Evolutionary conservation across 2,888 invertebrate genomes (phyloP), one percentile per base, ranked within the genome.

Genomic region (Trimorus sp.): DNA sequence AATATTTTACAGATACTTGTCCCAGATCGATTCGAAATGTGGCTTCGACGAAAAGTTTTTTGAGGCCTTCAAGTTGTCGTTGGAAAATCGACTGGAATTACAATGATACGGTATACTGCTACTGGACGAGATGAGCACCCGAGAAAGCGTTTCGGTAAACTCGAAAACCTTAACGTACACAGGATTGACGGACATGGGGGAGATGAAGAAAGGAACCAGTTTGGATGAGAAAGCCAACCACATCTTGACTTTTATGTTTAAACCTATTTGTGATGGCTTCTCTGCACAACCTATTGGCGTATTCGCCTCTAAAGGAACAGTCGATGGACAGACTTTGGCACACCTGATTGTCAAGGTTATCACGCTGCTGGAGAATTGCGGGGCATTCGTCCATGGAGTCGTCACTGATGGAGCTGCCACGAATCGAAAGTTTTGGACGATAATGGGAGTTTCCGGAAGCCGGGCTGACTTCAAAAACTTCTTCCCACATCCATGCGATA

Each of bases 271-370:
- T 7, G 40, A 54, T 9, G 26, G 14, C 1, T 8, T 42, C 36
- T 12, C 51, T 26, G 42, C 66, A 0, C 66, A 66, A 54, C 66
- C 66, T 42, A 40, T 65, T 53, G 40, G 65, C 16, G 51, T 65
- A 26, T 66, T 54, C 42, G 66, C 66, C 26, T 66, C 66, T 6
- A 66, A 49, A 54, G 65, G 65, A 49, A 37, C 65, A 51, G 65
- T 65, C 5, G 49, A 65, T 49, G 65, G 53, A 3, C 15, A 38
- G 1, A 65, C 49, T 49, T 38, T 65, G n/a, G 51, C 65, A 12
- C 49, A 65, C 16, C 49, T 65, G 1, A 16, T 59, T 14, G 16
- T 40, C 0, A 11, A 42, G 8, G 40, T 15, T 6, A 59, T 56
- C 2, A 11, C 7, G 26, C 56, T 68, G 26, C 8, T 56, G 12